Evolutionary conservation across 2,113 vertebrate genomes (phyloP).

Genomic region (Diadophis punctatus): DNA sequence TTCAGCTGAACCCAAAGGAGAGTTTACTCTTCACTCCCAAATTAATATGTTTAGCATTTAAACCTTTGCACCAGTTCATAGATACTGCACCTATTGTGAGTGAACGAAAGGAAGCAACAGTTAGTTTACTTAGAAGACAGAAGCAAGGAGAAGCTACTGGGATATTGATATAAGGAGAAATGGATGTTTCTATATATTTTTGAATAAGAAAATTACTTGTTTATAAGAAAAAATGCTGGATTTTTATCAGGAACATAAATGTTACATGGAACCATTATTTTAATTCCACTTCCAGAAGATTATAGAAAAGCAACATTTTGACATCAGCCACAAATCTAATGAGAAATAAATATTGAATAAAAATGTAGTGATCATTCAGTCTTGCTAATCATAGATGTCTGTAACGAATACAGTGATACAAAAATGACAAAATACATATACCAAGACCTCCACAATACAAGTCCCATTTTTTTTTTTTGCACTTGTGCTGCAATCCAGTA

Average conservation of each 20-base stretch:
- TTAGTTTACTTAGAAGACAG: neutral
- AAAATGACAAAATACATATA: neutral
- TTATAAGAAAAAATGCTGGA: neutral
- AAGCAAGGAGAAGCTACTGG: neutral
- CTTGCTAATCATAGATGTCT: neutral
- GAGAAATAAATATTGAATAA: neutral
- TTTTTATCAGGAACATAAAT: neutral
- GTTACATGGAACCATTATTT: neutral
- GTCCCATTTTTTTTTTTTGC: neutral
- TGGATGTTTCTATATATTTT: neutral
- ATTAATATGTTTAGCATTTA: neutral
- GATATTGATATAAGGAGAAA: neutral
- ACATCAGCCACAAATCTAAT: neutral
- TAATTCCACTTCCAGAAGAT: neutral
- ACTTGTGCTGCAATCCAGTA: neutral
- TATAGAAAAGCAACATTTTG: neutral
- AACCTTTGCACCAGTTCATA: neutral
- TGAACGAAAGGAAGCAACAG: neutral
- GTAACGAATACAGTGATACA: neutral
- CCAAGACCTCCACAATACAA: neutral
- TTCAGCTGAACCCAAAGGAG: neutral
- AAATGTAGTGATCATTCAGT: neutral
- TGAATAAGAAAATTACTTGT: neutral
- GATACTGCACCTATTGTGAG: neutral
- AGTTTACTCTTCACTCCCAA: neutral